These are phyloP conservation scores for Atta cephalotes DNA, from an alignment of 1,140 invertebrate species.

Conservation along the genomic window DNA sequence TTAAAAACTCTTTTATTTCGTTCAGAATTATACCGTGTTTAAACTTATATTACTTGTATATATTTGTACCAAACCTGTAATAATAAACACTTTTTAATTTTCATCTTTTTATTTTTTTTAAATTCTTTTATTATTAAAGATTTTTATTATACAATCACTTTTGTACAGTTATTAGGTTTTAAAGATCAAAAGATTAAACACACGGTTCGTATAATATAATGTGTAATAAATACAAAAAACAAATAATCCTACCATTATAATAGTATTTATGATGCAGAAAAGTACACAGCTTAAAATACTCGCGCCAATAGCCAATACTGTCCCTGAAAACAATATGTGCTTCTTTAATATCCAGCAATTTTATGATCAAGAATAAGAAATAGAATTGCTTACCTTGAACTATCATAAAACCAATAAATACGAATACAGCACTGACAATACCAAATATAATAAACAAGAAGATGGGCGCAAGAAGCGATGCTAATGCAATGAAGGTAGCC, in stretches of 20 bases:
- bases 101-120: not conserved
- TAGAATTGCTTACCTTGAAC: constrained; percentile 71
- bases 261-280: constrained; percentile 61
- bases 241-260: constrained; percentile 56
- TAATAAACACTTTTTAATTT: too few species aligned
- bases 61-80: not conserved
- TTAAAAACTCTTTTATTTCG: too few species aligned
- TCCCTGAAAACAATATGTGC: constrained; percentile 64
- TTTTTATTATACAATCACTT: not conserved
- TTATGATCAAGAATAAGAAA: constrained; percentile 9
- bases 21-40: too few species aligned
- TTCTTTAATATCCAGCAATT: not conserved
- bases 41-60: too few species aligned
- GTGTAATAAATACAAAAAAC: constrained; percentile 49
- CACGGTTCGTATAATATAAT: constrained; percentile 31
- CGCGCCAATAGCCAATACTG: constrained; percentile 66
- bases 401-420: constrained; percentile 72
- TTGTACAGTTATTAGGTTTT: constrained; percentile 2
- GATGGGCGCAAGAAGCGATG: constrained; percentile 6
- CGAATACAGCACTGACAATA: constrained; percentile 48
- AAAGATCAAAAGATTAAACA: constrained; percentile 24
- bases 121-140: not conserved
- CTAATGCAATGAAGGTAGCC: not conserved
- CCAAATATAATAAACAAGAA: constrained; percentile 40
- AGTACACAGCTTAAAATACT: constrained; percentile 67